Conservation (phyloP, 30 jellyfish, hydroid and myxozoan genomes). For the Rhopilema esculentum region DNA sequence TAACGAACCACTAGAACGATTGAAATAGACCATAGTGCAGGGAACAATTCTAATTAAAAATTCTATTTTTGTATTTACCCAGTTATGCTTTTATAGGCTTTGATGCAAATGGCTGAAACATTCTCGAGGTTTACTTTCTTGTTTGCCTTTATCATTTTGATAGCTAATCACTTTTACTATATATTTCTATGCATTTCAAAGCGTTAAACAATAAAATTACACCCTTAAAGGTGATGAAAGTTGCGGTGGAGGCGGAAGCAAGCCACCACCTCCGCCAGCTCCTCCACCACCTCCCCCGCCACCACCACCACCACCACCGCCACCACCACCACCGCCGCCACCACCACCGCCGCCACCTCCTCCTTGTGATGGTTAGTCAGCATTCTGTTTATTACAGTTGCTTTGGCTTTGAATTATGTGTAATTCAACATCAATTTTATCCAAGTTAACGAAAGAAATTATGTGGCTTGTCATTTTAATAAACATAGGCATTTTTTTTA, state of each 20-base stretch:
- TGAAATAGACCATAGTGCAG: too few species aligned
- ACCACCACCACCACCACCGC: constrained; percentile 64
- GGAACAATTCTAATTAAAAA: too few species aligned
- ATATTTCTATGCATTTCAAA: not conserved
- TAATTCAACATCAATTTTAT: too few species aligned
- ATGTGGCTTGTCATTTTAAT: too few species aligned
- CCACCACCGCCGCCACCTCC: constrained; percentile 82
- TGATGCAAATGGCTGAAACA: too few species aligned
- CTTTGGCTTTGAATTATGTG: not conserved
- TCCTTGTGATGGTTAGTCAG: constrained; percentile 41
- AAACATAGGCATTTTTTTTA: too few species aligned
- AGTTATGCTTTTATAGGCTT: too few species aligned
- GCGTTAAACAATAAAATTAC: not conserved
- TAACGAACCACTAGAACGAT: too few species aligned
- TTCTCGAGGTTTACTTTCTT: not conserved
- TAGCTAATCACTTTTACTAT: not conserved
- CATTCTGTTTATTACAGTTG: not conserved
- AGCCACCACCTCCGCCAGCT: not conserved
- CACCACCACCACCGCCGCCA: constrained; percentile 53
- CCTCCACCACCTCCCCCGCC: not conserved
- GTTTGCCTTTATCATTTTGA: not conserved
- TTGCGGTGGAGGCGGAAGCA: constrained; percentile 43
- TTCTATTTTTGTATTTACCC: too few species aligned
- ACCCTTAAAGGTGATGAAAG: constrained; percentile 16
- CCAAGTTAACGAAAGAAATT: too few species aligned